Evolutionary conservation across 1,140 invertebrate species (phyloP).

Genomic region (Cotesia typhae): DNA sequence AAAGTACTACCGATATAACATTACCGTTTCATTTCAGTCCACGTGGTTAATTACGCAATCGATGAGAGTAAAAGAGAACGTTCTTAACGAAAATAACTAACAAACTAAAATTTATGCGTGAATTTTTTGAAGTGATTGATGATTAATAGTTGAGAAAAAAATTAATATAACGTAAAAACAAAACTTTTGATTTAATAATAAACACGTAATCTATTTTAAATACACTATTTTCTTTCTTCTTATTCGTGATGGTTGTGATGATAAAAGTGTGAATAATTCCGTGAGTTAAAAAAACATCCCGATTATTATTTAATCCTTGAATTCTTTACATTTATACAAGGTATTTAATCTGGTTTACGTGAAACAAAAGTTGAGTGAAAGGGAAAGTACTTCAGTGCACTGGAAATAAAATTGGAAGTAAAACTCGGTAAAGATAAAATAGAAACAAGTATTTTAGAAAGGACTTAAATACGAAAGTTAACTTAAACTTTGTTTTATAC

Average conservation of each 20-base stretch:
- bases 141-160: background rate
- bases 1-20: conserved; percentile 11
- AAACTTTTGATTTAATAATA: no score
- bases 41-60: conserved; percentile 33
- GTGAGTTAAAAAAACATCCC: no score
- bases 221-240: no score
- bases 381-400: conserved; percentile 22
- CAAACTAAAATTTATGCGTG: background rate
- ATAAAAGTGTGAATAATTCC: no score
- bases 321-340: background rate
- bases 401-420: background rate
- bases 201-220: no score
- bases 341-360: conserved; percentile 1
- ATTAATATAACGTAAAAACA: no score
- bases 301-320: conserved; percentile 1
- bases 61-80: conserved; percentile 30
- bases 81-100: background rate
- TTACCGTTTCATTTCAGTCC: background rate
- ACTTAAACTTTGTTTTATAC: background rate
- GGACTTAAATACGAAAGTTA: conserved; percentile 17
- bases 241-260: no score
- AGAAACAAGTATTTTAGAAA: conserved; percentile 28
- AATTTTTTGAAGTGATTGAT: background rate
- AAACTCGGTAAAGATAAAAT: conserved; percentile 8
- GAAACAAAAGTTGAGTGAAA: conserved; percentile 4